Base-by-base conservation (phyloP, 2,888 invertebrate species). In the Nomada lathburiana region DNA sequence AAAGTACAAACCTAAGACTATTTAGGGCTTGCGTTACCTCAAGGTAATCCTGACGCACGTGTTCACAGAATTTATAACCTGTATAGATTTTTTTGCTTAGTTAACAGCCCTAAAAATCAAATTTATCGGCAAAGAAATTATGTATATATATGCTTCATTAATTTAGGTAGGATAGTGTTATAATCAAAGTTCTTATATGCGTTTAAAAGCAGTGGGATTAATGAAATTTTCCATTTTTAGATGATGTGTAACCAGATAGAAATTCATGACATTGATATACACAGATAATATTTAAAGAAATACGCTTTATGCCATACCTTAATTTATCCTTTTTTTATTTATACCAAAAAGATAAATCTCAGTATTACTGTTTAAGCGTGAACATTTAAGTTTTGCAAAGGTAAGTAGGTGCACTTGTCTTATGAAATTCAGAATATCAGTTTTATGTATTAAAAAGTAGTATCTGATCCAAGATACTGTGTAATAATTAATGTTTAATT, bases 211-310 rank as follows among this genome's bases (percentile, higher is more conserved):
- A 73, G 42, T 42, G 50, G 11, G 11, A 23, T 20, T 65, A 59
- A 59, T 11, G 42, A 16, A 4, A 13, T 42, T 62, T 57, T 47
- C 64, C 47, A 20, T 13, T 79, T 80, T 72, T 36, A 79, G 72
- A 80, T 68, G 26, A 79, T 80, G 71, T 47, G 44, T 50, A 57
- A 52, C 44, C 29, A 63, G 23, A 44, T 57, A 67, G 57, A 16
- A 52, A 72, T 72, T 52, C 63, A 52, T n/a, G n/a, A 67, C 23
- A 64, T 63, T 67, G 13, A 80, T 23, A 7, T 72, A 44, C 7
- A 80, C 50, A 78, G 79, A 78, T 80, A 78, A 80, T 80, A 78
- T n/a, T 59, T 62, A 29, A 29, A 52, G n/a, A 7, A 55, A 18
- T 50, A 7, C 7, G 63, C 57, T 64, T 47, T 63, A 11, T 44